These are phyloP conservation scores for Solen grandis DNA, from an alignment of 1,140 invertebrate genomes.

Conservation along the genomic window DNA sequence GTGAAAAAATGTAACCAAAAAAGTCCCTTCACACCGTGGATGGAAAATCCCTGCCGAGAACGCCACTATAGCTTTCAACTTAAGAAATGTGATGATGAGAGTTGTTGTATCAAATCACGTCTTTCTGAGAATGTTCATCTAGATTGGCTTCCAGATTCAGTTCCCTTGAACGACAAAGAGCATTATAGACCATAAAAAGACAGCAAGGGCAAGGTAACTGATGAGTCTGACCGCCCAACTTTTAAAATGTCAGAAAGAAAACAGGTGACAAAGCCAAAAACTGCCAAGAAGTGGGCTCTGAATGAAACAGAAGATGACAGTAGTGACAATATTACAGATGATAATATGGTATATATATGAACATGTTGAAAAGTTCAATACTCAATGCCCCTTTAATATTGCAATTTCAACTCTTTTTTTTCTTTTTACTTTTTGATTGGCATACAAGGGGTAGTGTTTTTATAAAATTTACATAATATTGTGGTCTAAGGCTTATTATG, in stretches of 20 bases:
- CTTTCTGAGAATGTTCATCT: not conserved
- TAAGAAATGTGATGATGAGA: constrained; percentile 28
- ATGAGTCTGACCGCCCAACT: not conserved
- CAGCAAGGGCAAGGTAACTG: not conserved
- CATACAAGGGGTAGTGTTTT: no score
- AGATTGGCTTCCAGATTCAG: constrained; percentile 45
- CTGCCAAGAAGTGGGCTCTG: no score
- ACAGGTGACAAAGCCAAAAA: no score
- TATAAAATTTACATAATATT: no score
- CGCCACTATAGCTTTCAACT: constrained; percentile 32
- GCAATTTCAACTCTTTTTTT: no score
- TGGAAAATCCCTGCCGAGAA: not conserved
- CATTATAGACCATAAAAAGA: constrained; percentile 18
- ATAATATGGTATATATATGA: no score
- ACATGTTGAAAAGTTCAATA: no score
- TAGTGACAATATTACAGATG: no score
- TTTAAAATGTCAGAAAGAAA: not conserved
- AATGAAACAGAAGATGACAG: no score
- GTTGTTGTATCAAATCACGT: constrained; percentile 12
- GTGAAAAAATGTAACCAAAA: not conserved
- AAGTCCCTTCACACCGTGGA: not conserved
- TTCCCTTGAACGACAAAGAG: not conserved
- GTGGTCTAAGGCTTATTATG: no score
- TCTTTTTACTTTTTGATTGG: no score
- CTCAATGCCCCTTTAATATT: no score